Evolutionary conservation across 2,113 vertebrate species (phyloP).

Genomic region (Callocephalon fimbriatum): DNA sequence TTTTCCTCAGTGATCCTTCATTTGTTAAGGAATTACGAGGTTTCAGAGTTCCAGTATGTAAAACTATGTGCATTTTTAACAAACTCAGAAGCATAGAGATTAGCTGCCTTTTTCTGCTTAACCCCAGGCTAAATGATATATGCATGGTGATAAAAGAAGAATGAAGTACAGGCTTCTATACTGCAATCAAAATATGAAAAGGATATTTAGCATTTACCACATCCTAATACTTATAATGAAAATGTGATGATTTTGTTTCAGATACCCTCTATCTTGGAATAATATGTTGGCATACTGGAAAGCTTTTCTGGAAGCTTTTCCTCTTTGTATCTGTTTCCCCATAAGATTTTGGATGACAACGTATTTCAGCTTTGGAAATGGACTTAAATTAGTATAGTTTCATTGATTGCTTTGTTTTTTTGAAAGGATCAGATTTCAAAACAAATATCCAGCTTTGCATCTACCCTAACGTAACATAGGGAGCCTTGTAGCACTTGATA

Average conservation of each 20-base stretch:
- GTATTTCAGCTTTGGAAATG: not conserved
- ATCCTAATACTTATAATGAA: not conserved
- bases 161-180: not conserved
- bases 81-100: not conserved
- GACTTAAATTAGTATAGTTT: not conserved
- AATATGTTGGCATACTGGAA: not conserved
- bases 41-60: constrained; percentile 18
- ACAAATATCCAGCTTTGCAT: not conserved
- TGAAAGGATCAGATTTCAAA: not conserved
- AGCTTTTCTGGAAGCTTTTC: not conserved
- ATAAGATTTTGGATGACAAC: not conserved
- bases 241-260: not conserved
- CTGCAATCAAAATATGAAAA: not conserved
- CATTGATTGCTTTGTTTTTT: not conserved
- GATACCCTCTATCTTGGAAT: not conserved
- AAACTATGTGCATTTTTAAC: constrained; percentile 46
- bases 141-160: not conserved
- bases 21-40: not conserved
- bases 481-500: not conserved
- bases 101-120: constrained; percentile 17
- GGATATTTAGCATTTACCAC: not conserved
- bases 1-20: not conserved
- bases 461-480: not conserved
- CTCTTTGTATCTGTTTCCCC: not conserved
- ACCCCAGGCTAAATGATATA: not conserved